A percentile compares a stretch with the other conserved stretches of the same genome.
These are phyloP conservation scores for Acleris cristana DNA, from an alignment of 2,888 invertebrate species.

Conservation along the genomic window DNA sequence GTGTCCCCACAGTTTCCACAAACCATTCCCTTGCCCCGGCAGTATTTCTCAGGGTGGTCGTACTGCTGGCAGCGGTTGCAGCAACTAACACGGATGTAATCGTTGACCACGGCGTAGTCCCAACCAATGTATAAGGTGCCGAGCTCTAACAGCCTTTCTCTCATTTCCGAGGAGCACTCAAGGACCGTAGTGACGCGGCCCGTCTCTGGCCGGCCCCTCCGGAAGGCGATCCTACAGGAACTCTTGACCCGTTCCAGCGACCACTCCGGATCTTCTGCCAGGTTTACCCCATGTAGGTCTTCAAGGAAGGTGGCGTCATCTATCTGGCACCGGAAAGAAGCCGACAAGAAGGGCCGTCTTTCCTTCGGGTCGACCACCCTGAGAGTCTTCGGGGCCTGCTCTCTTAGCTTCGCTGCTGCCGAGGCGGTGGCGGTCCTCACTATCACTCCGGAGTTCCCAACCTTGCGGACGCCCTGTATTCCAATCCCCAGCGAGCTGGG, in stretches of 20 bases:
- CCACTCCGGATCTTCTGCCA: slow-evolving; percentile 28
- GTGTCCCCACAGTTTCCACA: slow-evolving; percentile 45
- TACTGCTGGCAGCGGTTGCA: too few species aligned
- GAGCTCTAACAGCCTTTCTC: too few species aligned
- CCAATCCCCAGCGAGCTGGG: neutral
- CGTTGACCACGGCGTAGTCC: too few species aligned
- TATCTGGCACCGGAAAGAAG: fast-evolving
- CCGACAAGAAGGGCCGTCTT: slow-evolving; percentile 25
- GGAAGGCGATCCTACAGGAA: neutral
- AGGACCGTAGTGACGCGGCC: too few species aligned
- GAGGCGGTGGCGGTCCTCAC: slow-evolving; percentile 30
- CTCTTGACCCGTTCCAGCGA: neutral
- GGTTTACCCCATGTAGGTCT: slow-evolving; percentile 29
- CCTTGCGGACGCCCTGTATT: slow-evolving; percentile 12
- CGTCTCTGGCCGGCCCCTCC: too few species aligned
- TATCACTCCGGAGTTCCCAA: slow-evolving; percentile 37
- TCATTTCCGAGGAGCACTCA: too few species aligned
- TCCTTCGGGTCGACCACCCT: slow-evolving; percentile 14
- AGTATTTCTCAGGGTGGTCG: slow-evolving; percentile 49
- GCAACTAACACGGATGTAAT: too few species aligned
- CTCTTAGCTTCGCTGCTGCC: slow-evolving; percentile 12
- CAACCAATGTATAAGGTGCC: too few species aligned
- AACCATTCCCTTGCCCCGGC: slow-evolving; percentile 14
- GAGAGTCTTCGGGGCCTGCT: slow-evolving; percentile 19
- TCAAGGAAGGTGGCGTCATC: neutral